Conservation (phyloP, 2,113 vertebrate genomes). For the Speoplatyrhinus poulsoni region DNA sequence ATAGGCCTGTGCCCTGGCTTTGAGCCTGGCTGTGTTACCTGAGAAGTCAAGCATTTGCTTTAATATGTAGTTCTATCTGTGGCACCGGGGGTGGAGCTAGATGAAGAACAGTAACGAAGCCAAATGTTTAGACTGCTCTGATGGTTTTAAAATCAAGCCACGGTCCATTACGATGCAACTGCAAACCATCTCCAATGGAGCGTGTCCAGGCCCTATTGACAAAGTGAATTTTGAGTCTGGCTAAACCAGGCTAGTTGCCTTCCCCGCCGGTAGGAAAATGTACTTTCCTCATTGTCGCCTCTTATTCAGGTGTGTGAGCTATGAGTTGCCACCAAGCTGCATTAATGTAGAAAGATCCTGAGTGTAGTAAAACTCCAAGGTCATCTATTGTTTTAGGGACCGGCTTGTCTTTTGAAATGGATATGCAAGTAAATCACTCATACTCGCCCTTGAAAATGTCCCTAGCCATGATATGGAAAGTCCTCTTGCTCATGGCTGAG, state of each 20-base stretch:
- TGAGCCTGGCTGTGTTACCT: no score
- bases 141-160: no score
- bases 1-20: conserved; percentile 1
- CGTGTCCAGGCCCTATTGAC: neutral
- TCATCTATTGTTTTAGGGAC: conserved; percentile 30
- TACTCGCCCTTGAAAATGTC: conserved; percentile 25
- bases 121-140: no score
- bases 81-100: no score
- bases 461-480: conserved; percentile 1
- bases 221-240: neutral
- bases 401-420: conserved; percentile 29
- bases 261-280: conserved; percentile 39
- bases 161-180: no score
- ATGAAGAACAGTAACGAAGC: no score
- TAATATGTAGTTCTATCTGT: no score
- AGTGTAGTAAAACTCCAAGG: conserved; percentile 23
- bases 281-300: conserved; percentile 27
- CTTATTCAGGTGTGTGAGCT: conserved; percentile 27
- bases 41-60: no score
- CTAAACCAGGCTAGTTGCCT: neutral
- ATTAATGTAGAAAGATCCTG: neutral
- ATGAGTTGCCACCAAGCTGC: neutral
- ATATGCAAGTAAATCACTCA: conserved; percentile 27
- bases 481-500: neutral
- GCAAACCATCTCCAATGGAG: neutral